phyloP scores from a whole-genome alignment of 2,113 vertebrate species.

The Thunnus thynnus region DNA sequence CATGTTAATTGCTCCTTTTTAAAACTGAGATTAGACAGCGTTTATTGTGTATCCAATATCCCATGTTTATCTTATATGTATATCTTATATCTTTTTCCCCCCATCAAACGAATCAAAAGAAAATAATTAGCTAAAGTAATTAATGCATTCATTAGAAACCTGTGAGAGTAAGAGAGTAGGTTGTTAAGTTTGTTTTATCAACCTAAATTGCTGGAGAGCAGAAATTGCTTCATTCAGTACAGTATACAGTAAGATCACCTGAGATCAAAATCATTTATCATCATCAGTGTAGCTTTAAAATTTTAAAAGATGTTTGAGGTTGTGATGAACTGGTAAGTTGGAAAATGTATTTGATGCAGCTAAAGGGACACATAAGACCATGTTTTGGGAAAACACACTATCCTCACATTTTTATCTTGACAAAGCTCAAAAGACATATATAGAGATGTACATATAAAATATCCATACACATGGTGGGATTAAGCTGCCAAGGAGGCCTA shows the following conservation, averaged over 20 bases:
- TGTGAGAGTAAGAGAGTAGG: background rate
- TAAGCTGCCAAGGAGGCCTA: no score
- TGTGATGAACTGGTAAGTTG: background rate
- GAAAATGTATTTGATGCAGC: background rate
- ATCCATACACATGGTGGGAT: background rate
- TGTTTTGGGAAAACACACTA: background rate
- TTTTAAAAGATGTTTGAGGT: background rate
- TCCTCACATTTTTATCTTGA: background rate
- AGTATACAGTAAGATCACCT: background rate
- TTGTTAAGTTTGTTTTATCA: background rate
- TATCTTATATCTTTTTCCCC: background rate
- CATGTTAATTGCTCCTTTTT: background rate
- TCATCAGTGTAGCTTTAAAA: background rate
- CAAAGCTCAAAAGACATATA: slow-evolving; percentile 6
- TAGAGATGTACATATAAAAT: background rate
- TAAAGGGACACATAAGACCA: background rate
- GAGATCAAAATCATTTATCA: background rate
- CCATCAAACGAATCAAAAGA: background rate
- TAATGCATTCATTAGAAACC: slow-evolving; percentile 2
- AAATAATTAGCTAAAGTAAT: slow-evolving; percentile 5
- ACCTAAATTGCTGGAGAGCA: no score
- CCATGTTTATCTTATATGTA: background rate
- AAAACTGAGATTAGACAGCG: no score
- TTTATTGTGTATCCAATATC: background rate
- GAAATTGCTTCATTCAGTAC: background rate